Evolutionary conservation across 2,888 invertebrate genomes (phyloP), one percentile per base, ranked within the genome.

Genomic region (Leuctra nigra): DNA sequence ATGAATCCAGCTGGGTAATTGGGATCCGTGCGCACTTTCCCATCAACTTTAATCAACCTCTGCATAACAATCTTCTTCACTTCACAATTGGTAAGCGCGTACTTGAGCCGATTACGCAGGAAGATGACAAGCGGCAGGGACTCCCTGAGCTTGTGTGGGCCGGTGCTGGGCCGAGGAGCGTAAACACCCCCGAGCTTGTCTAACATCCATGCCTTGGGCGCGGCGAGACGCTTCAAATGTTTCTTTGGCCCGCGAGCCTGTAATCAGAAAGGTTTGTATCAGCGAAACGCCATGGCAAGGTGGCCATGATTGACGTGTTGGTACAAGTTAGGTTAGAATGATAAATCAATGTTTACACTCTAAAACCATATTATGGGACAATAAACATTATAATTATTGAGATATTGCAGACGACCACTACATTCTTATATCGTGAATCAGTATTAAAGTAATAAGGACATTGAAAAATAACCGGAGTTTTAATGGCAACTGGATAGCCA

Each of bases 131-230:
- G 78, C 25, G 99, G 99, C 65, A 99, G 77, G 56, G 95, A 98
- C 76, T 99, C 99, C 66, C 98, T 83, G 65, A 97, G 77, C 75
- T 95, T 97, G 82, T 99, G 99, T 59, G 99, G 98, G 58, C 99
- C 99, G 64, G 93, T 89, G 71, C 92, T 91, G 61, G 99, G 98
- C 68, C 96, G 87, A 62, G 98, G 98, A 65, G 99, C 98, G 73
- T 93, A 98, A 59, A 92, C 94, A 71, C 98, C 98, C 63, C 95
- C 94, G 68, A 98, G 79, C 78, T 99, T 99, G 82, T 97, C 98
- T 83, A 99, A 85, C 97, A 99, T 98, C 99, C 99, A 99, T 89
- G 98, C 93, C 78, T 96, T 97, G 11, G 99, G 99, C 59, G 99
- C 99, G 74, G 91, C 88, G 70, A 99, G 82, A 77, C 99, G 95